Base-by-base conservation (phyloP, 2,113 vertebrate genomes). In the Nothoprocta perdicaria region DNA sequence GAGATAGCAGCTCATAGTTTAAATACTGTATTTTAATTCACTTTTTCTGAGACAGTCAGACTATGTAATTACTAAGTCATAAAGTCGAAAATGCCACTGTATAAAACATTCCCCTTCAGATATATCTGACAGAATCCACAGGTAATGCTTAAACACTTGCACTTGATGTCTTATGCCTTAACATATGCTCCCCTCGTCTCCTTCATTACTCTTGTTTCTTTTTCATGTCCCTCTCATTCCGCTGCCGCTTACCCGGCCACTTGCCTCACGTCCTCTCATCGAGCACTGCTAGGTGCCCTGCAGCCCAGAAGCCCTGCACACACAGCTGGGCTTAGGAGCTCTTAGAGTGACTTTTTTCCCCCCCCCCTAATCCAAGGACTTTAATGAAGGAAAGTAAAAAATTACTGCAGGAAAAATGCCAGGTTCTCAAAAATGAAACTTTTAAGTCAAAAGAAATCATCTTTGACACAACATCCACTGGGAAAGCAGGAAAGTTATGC, bases 1-100 rank as follows among this genome's bases (percentile, higher is more conserved):
- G 92, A 97, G 95, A 95, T 76, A 73, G 72, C 9, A 31, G 93
- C 94, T 95, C 88, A 91, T 31, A 95, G 81, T 60, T 97, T 97
- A 96, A 97, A 96, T 95, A 96, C 85, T 79, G 71, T 87, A 96
- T 97, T 97, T 97, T 97, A 98, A 97, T 95, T 97, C 93, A 79
- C 89, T 96, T 97, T 97, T 96, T 93, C 94, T 94, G 62, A 95
- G 83, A 86, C 61, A 97, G 87, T 87, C 88, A 88, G 93, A 73
- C 95, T 97, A 83, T 75, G 45, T 88, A 97, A 96, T 96, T 96
- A 67, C 89, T 74, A 86, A 96, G 96, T 94, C 96, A 92, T 97
- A 96, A 97, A 97, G 94, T 41, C 84, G 88, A 97, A 97, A 96
- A 94, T 95, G 90, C 52, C 65, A 71, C 84, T 94, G 61, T 67